These are phyloP conservation scores for Lordiphosa collinella DNA, from an alignment of 1,140 invertebrate species.

Conservation along the genomic window DNA sequence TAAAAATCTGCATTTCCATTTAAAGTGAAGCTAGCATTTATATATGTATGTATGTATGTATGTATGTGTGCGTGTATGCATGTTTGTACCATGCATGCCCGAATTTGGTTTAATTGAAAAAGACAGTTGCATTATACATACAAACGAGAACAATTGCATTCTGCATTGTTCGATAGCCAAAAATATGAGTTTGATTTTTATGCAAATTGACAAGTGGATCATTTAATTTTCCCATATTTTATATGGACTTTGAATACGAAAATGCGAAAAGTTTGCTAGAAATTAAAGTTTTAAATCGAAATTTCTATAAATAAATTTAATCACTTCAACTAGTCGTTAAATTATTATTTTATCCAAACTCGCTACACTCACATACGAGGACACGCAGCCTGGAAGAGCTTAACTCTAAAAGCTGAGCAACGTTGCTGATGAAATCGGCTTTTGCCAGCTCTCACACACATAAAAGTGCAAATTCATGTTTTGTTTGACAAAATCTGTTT, in stretches of 20 bases:
- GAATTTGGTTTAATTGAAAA: slow-evolving; percentile 62
- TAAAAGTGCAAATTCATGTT: slow-evolving; percentile 76
- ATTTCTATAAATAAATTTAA: too few relatives aligned
- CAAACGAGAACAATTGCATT: neutral
- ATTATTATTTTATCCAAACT: neutral
- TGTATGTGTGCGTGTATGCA: neutral
- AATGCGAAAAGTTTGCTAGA: slow-evolving; percentile 22
- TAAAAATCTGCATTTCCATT: slow-evolving; percentile 69
- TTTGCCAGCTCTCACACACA: slow-evolving; percentile 20
- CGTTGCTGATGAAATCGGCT: slow-evolving; percentile 40
- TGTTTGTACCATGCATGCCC: neutral
- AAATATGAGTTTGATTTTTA: slow-evolving; percentile 25
- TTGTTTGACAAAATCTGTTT: slow-evolving; percentile 76
- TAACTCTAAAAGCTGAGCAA: slow-evolving; percentile 1
- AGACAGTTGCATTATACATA: slow-evolving; percentile 35
- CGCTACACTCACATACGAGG: too few relatives aligned
- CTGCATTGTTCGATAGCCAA: slow-evolving; percentile 5
- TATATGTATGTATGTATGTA: neutral
- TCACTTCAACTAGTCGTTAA: neutral
- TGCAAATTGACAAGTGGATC: slow-evolving; percentile 36
- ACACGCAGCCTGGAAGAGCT: neutral
- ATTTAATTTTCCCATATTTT: slow-evolving; percentile 23
- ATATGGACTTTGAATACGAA: neutral
- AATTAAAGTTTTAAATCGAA: neutral
- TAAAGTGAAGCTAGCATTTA: slow-evolving; percentile 23